phyloP scores from a whole-genome alignment of 2,888 invertebrate genomes.

The Bellardia pandia region DNA sequence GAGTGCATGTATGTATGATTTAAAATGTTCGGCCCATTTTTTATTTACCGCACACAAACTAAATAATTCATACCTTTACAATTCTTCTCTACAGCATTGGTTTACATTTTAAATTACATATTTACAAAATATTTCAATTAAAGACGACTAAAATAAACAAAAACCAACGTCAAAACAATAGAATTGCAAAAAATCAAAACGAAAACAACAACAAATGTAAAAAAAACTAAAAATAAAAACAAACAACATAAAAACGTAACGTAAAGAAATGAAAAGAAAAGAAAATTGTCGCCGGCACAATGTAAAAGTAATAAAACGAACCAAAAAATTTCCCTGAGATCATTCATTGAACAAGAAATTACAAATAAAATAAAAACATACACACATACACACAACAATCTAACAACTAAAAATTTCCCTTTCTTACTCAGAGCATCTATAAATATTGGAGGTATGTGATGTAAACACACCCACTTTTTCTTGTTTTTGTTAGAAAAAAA shows the following conservation, averaged over 20 bases:
- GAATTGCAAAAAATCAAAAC: slow-evolving; percentile 25
- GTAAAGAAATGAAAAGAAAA: slow-evolving; percentile 5
- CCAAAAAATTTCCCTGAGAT: slow-evolving; percentile 34
- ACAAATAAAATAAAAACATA: background rate
- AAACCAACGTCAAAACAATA: slow-evolving; percentile 63
- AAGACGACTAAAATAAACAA: slow-evolving; percentile 68
- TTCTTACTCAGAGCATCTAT: slow-evolving; percentile 22
- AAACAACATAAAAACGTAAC: slow-evolving; percentile 19
- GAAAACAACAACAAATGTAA: background rate
- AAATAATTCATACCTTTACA: slow-evolving; percentile 34
- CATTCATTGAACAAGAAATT: slow-evolving; percentile 19
- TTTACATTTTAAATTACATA: slow-evolving; percentile 68
- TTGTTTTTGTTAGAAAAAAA: slow-evolving; percentile 19
- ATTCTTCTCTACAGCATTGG: slow-evolving; percentile 13
- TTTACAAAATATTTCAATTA: slow-evolving; percentile 73
- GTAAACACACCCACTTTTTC: slow-evolving; percentile 69
- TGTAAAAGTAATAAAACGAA: slow-evolving; percentile 29
- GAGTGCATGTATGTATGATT: no score
- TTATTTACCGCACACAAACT: no score
- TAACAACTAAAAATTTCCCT: background rate
- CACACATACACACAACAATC: background rate
- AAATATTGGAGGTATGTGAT: slow-evolving; percentile 48
- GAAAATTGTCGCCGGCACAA: slow-evolving; percentile 67
- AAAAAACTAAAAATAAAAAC: slow-evolving; percentile 19
- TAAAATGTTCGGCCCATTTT: no score